phyloP scores from a whole-genome alignment of 2,113 vertebrate species.

The Psilopsiagon aymara region DNA sequence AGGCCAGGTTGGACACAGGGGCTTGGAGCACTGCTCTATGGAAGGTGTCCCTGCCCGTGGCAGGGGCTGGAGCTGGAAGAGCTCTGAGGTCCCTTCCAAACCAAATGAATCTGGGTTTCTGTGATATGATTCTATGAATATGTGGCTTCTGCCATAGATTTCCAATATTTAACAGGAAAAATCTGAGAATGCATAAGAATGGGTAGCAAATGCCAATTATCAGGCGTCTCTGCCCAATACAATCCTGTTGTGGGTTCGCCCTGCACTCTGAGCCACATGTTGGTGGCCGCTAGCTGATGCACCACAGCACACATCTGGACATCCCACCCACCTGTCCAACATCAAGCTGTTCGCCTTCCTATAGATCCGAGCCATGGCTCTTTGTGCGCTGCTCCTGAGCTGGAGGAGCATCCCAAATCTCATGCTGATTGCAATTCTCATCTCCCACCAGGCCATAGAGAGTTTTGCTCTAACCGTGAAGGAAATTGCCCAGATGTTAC shows the following conservation, averaged over 20 bases:
- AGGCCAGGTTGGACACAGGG: too few species aligned
- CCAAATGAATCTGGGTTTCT: neutral
- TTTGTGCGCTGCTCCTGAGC: accelerated
- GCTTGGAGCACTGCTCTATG: too few species aligned
- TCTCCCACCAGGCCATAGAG: slow-evolving; percentile 90
- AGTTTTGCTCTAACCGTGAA: slow-evolving; percentile 95
- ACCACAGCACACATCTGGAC: neutral
- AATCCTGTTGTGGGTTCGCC: neutral
- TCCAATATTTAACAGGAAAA: neutral
- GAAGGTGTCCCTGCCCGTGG: too few species aligned
- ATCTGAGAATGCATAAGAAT: neutral
- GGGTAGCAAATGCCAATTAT: neutral
- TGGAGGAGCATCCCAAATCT: neutral
- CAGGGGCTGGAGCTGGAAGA: too few species aligned
- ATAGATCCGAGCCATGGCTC: neutral
- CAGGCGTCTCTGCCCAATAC: neutral
- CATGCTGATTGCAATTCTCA: neutral
- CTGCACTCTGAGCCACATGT: neutral
- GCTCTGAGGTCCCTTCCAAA: neutral
- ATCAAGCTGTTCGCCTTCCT: neutral
- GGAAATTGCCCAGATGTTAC: slow-evolving; percentile 95
- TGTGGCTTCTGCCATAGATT: neutral
- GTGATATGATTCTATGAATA: neutral
- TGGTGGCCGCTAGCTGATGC: neutral
- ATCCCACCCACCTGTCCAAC: neutral